Evolutionary conservation across 2,888 invertebrate genomes (phyloP), one percentile per base, ranked within the genome.

Genomic region (Galerucella calmariensis): DNA sequence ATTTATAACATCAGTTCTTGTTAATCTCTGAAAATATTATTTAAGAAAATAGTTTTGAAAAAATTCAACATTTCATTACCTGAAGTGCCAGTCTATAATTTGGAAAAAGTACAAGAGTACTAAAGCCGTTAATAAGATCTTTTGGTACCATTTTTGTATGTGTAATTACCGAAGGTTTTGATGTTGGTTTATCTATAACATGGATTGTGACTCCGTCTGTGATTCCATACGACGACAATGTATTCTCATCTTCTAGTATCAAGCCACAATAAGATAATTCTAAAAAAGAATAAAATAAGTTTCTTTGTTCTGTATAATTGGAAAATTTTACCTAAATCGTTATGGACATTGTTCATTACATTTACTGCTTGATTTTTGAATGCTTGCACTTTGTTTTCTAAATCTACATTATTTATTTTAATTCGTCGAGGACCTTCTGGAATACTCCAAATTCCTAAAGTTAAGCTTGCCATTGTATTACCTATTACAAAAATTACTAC

Each of bases 211-310:
- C 90, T 53, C 90, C 91, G 80, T 86, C 87, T 79, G 89, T 90
- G 4, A 91, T 87, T 5, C 93, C 94, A 87, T 90, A 92, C 5
- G 91, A 91, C 78, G 90, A 89, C 14, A 94, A 86, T 2, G 91
- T 82, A 46, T 89, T 88, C 8, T 90, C 89, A 81, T 92, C 92
- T 81, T 92, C 91, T 70, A 95, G 86, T 75, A 92, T 89, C 82
- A 91, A 90, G 3, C 95, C 95, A 86, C 93, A 92, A 83, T 93
- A 93, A 66, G 93, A 90, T 14, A 94, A 85, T 85, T 92, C 93
- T 94, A 44, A 16, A 69, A 62, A 62, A 35, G 10, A 62, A 41
- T 5, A 35, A 62, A 62, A 41, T 35, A 24, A 51, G 12, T 53
- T 53, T 46, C 67, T 68, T 73, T 72, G 46, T 73, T 61, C 53